Percentiles rank a stretch among this genome's conserved stretches.
These are phyloP conservation scores for Crotalus viridis DNA, from an alignment of 2,113 vertebrate species.

Conservation along the genomic window DNA sequence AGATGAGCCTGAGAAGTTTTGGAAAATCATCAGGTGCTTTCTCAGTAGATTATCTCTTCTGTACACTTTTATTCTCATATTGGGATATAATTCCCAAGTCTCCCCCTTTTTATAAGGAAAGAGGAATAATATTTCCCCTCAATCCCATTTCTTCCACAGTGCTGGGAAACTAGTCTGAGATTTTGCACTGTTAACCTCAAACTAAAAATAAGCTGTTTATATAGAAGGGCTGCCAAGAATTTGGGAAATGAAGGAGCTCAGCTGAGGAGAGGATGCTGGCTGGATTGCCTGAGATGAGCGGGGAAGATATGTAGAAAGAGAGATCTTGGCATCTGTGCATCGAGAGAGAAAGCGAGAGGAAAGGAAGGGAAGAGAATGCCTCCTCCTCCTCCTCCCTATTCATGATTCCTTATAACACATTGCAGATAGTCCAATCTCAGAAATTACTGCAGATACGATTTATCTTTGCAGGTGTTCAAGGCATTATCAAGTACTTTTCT, in stretches of 20 bases:
- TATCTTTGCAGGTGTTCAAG: neutral
- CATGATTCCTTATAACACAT: neutral
- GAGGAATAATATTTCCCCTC: neutral
- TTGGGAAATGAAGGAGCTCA: slow-evolving; percentile 70
- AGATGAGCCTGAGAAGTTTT: neutral
- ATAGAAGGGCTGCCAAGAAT: slow-evolving; percentile 79
- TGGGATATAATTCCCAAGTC: neutral
- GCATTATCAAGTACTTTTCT: neutral
- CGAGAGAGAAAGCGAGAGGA: neutral
- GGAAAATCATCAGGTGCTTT: neutral
- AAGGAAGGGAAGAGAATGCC: neutral
- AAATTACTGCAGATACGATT: neutral
- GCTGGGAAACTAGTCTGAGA: slow-evolving; percentile 77
- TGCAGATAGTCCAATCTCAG: neutral
- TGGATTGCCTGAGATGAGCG: slow-evolving; percentile 16
- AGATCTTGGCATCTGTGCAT: neutral
- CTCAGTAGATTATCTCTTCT: neutral
- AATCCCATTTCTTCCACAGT: slow-evolving; percentile 8
- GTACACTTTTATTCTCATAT: neutral
- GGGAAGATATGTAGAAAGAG: neutral
- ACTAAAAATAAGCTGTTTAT: slow-evolving; percentile 88
- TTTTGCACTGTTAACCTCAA: slow-evolving; percentile 80
- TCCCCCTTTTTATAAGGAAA: neutral
- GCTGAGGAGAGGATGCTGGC: slow-evolving; percentile 60
- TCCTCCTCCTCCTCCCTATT: neutral